Evolutionary conservation across 2,888 invertebrate species (phyloP).

Genomic region (Rhamphomyia laevipes): DNA sequence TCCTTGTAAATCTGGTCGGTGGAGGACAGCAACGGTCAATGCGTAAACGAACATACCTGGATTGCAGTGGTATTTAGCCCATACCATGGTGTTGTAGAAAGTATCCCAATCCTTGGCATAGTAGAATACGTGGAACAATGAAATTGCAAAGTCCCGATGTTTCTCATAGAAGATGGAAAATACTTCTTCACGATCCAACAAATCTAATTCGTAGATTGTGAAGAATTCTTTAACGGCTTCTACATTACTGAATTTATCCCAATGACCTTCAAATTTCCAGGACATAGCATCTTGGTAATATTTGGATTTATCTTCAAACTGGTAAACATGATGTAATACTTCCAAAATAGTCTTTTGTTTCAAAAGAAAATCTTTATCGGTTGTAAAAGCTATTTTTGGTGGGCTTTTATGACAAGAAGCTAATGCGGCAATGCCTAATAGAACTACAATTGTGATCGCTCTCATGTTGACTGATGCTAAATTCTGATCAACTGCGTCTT

Average conservation of each 20-base stretch:
- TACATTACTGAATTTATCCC: slow-evolving; percentile 6
- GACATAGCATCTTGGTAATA: slow-evolving; percentile 7
- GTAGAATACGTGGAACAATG: slow-evolving; percentile 50
- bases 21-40: slow-evolving; percentile 45
- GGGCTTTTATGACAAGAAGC: slow-evolving; percentile 2
- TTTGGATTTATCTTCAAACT: slow-evolving; percentile 11
- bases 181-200: slow-evolving; percentile 9
- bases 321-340: slow-evolving; percentile 11
- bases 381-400: slow-evolving; percentile 7
- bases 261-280: slow-evolving; percentile 9
- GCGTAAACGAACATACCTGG: slow-evolving; percentile 48
- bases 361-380: slow-evolving; percentile 8
- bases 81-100: slow-evolving; percentile 53
- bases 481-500: too few relatives aligned
- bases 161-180: slow-evolving; percentile 10
- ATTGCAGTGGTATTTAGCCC: slow-evolving; percentile 48
- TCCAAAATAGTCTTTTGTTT: slow-evolving; percentile 14
- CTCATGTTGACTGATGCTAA: slow-evolving; percentile 14
- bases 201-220: neutral
- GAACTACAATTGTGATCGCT: slow-evolving; percentile 10
- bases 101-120: slow-evolving; percentile 56
- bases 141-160: slow-evolving; percentile 33
- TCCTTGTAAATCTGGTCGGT: slow-evolving; percentile 43
- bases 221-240: slow-evolving; percentile 11
- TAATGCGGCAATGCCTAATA: slow-evolving; percentile 6